Percentiles rank a stretch among this genome's conserved stretches.
Evolutionary conservation across 2,888 invertebrate species (phyloP).

Genomic region (Pristionchus arcanus): DNA sequence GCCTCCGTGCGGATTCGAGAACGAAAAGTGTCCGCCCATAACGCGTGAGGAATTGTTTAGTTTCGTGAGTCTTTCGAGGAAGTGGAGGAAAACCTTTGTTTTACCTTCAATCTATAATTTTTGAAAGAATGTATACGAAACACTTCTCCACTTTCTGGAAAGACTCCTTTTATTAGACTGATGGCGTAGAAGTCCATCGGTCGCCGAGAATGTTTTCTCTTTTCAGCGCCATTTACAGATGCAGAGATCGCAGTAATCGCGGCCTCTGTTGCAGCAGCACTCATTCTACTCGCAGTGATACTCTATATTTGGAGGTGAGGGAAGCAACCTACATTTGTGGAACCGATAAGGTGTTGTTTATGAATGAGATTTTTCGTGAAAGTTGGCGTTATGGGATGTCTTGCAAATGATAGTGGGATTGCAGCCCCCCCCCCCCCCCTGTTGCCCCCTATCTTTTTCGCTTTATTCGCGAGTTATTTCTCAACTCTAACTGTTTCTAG

Average conservation of each 20-base stretch:
- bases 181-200: slow-evolving; percentile 1
- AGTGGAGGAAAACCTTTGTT: neutral
- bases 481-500: no score
- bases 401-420: no score
- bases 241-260: slow-evolving; percentile 62
- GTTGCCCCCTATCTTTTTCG: no score
- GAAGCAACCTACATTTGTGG: neutral
- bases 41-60: slow-evolving; percentile 32
- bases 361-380: no score
- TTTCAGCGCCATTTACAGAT: slow-evolving; percentile 59
- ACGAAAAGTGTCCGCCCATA: slow-evolving; percentile 58
- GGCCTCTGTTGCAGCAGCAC: slow-evolving; percentile 58
- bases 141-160: neutral
- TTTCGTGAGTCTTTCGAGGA: neutral
- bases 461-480: no score
- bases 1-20: slow-evolving; percentile 66
- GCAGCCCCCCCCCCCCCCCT: no score
- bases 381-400: no score
- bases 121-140: neutral
- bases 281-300: slow-evolving; percentile 59
- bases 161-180: neutral
- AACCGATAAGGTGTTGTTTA: no score
- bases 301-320: slow-evolving; percentile 59
- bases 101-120: neutral
- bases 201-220: slow-evolving; percentile 46